Conservation (phyloP, 2,113 vertebrate species). For the Ptilonorhynchus violaceus region DNA sequence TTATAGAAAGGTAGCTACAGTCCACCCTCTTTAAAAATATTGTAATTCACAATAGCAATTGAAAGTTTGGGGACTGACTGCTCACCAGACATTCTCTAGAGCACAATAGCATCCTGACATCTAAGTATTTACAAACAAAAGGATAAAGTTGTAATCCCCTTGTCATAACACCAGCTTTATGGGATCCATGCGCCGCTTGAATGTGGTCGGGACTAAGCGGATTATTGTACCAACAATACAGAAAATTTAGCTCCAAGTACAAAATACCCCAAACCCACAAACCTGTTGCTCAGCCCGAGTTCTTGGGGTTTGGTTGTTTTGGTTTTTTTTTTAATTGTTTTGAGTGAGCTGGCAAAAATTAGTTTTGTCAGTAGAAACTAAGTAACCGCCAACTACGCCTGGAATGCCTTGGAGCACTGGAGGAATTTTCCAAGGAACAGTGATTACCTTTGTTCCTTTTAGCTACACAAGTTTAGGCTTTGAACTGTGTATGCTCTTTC, state of each 20-base stretch:
- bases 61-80: not conserved
- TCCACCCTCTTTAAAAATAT: not conserved
- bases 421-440: constrained; percentile 59
- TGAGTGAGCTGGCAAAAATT: constrained; percentile 15
- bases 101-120: not conserved
- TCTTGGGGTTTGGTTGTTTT: not conserved
- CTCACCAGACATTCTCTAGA: not conserved
- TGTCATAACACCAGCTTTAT: not conserved
- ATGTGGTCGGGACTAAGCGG: not conserved
- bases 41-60: not conserved
- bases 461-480: not conserved
- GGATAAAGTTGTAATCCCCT: constrained; percentile 14
- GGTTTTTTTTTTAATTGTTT: not conserved
- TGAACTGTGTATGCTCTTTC: not conserved
- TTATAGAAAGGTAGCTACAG: not conserved
- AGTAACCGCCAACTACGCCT: constrained; percentile 7
- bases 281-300: not conserved
- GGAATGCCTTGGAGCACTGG: constrained; percentile 38
- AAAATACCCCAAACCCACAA: not conserved
- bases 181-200: not conserved
- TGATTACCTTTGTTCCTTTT: constrained; percentile 49
- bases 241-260: not conserved
- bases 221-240: not conserved
- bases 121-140: constrained; percentile 40
- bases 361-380: constrained; percentile 34